Base-by-base conservation (phyloP, 1,140 invertebrate genomes). In the Sarcophaga peregrina region DNA sequence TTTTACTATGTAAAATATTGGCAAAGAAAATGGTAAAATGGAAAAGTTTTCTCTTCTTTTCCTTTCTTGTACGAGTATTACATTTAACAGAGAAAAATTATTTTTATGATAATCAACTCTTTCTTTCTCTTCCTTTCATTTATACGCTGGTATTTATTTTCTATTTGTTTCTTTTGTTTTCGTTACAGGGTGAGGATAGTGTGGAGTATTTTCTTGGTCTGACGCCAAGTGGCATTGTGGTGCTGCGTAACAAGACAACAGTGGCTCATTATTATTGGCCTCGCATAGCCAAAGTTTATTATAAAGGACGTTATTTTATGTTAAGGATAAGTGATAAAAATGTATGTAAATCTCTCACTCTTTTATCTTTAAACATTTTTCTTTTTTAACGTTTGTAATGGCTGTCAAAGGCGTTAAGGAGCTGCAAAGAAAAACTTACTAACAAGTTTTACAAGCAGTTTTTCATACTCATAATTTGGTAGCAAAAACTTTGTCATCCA, bases 221-320 rank as follows among this genome's bases (percentile, higher is more conserved):
- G 85, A 99, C 98, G 76, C 98, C 98, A 81, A 98, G 97, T 89
- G 98, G 98, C 82, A 96, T 99, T 88, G 95, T 99, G 86, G 95
- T 99, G 72, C 94, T 99, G 87, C 94, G 98, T 86, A 98, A 98
- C 89, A 96, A 97, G 91, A 96, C 95, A 90, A 99, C 98, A 92
- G 98, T 99, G 86, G 98, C 98, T 85, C 97, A 99, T 91, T 99
- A 99, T 92, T 99, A 98, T 91, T 99, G 98, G 98, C 97, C 97
- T 74, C 94, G 97, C 90, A 98, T 99, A 87, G 97, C 95, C 84
- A 98, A 98, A 93, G 95, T 98, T 85, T 98, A 97, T 91, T 97
- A 97, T 91, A 98, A 98, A 93, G 97, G 96, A 87, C 95, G 96
- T 90, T 98, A 97, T 91, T 99, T 99, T 91, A 98, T 98, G 95